phyloP scores from a whole-genome alignment of 2,113 vertebrate species.

The Malaclemys terrapin region DNA sequence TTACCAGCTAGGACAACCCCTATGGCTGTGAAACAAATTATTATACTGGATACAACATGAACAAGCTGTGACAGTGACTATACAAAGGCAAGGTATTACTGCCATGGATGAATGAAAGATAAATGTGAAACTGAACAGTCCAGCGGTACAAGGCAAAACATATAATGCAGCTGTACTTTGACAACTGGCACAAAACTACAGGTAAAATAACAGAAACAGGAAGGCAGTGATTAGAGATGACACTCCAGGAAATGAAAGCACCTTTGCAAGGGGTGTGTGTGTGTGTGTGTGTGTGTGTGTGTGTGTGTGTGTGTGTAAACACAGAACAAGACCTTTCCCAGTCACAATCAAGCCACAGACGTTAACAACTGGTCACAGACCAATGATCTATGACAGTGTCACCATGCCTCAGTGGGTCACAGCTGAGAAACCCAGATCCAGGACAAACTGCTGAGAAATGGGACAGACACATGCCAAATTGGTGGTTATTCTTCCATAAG shows the following conservation, averaged over 20 bases:
- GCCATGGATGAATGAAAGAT: slow-evolving; percentile 3
- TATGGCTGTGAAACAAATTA: slow-evolving; percentile 42
- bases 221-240: slow-evolving; percentile 8
- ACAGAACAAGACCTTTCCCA: neutral
- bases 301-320: neutral
- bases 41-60: slow-evolving; percentile 6
- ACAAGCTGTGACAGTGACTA: slow-evolving; percentile 43
- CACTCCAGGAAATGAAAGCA: neutral
- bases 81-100: slow-evolving; percentile 30
- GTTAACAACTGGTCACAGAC: neutral
- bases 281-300: neutral
- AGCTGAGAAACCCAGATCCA: too few species aligned
- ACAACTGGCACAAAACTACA: slow-evolving; percentile 19
- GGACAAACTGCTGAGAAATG: too few species aligned
- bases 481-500: too few species aligned
- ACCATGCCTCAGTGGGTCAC: too few species aligned
- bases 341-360: neutral
- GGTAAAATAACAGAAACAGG: neutral
- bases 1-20: slow-evolving; percentile 14
- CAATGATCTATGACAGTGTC: too few species aligned
- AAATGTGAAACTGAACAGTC: slow-evolving; percentile 43
- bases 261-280: neutral
- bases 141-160: neutral
- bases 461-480: too few species aligned
- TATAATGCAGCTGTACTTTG: neutral